phyloP scores from a whole-genome alignment of 2,888 invertebrate species.

The Drosophila nigricruria region DNA sequence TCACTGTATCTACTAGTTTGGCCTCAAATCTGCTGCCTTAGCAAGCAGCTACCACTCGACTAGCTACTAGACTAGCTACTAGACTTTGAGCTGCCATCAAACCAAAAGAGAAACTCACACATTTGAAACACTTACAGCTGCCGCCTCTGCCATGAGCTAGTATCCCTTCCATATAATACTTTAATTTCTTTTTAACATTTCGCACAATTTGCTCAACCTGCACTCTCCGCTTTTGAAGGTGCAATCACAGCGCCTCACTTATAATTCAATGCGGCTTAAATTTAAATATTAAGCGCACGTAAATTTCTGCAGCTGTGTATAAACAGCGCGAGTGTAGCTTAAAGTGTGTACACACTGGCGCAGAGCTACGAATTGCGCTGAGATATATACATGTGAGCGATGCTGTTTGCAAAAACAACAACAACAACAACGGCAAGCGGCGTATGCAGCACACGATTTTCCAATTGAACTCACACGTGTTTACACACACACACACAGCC shows the following conservation, averaged over 20 bases:
- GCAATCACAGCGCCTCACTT: background rate
- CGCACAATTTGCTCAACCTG: background rate
- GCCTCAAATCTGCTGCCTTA: no score
- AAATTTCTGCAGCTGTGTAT: conserved; percentile 14
- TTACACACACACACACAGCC: conserved; percentile 55
- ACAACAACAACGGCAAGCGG: conserved; percentile 17
- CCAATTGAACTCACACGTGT: conserved; percentile 84
- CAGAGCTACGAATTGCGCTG: conserved; percentile 42
- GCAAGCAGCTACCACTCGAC: no score
- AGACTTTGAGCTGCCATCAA: no score
- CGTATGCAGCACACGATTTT: conserved; percentile 84
- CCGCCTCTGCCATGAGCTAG: background rate
- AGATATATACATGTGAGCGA: conserved; percentile 54
- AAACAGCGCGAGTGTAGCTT: conserved; percentile 44
- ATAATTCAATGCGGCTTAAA: conserved; percentile 12
- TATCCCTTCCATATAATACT: background rate
- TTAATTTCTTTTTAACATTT: background rate
- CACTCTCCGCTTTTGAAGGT: background rate
- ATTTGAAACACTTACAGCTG: background rate
- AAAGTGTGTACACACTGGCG: conserved; percentile 56
- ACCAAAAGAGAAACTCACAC: no score
- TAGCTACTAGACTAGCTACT: no score
- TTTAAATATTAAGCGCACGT: conserved; percentile 34
- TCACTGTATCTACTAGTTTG: no score
- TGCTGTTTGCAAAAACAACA: conserved; percentile 71